Evolutionary conservation across 2,113 vertebrate species (phyloP), one percentile per base, ranked within the genome.

Genomic region (Nipponia nippon): DNA sequence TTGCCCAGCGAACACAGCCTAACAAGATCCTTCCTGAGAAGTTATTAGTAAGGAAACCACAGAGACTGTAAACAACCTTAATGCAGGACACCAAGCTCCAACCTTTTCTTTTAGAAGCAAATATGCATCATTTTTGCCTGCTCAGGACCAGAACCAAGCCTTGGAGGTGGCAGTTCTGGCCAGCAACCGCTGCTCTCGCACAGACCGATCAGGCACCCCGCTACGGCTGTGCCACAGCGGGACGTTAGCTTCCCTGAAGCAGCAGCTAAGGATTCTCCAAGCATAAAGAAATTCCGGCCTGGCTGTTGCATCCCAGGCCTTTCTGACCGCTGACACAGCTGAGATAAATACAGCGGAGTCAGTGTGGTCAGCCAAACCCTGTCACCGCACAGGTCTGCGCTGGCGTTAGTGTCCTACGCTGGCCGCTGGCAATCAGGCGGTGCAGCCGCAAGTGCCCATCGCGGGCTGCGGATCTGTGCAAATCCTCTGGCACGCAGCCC

Each of bases 131-230:
- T 22, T 65, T 61, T 47, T 65, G 22, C n/a, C 61, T 36, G 40
- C 62, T 75, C 4, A 11, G 56, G 23, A 47, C 26, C 52, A 67
- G 84, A 72, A 22, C 22, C 2, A 29, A 40, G 47, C 16, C 22
- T 21, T 14, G 18, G 62, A 77, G 38, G 62, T 21, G 25, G 29
- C 38, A 83, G 52, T 36, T 32, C 27, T 27, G 32, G 29, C 38
- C 38, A 59, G 38, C 38, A 67, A 36, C 27, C 36, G 11, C 36
- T 32, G n/a, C 40, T 49, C 44, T 50, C 2, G 0, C 50, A 8
- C 26, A 49, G 22, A 23, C 49, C 2, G 6, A 30, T 13, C 49
- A 16, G 16, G 49, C 0, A 0, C 34, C 38, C 26, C 2, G 4
- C 46, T 11, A 30, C 26, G 32, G 32, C 73, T 30, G 27, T 11